Conservation (phyloP, 2,888 invertebrate genomes). For the Melanophora roralis region DNA sequence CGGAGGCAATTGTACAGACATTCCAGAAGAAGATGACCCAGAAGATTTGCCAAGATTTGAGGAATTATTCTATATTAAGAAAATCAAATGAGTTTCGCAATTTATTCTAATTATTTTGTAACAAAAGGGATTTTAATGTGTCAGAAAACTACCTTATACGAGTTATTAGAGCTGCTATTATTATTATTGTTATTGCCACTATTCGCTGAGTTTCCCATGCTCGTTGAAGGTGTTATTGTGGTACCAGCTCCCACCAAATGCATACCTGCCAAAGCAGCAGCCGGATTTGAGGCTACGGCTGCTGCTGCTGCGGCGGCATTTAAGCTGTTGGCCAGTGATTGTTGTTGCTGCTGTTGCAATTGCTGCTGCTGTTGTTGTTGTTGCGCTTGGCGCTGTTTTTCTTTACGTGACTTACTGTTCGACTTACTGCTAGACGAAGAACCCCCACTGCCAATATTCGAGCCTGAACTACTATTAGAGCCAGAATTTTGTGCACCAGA, state of each 20-base stretch:
- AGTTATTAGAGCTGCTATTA: constrained; percentile 66
- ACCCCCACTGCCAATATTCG: constrained; percentile 69
- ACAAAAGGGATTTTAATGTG: neutral
- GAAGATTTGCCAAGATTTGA: constrained; percentile 74
- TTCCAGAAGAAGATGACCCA: constrained; percentile 66
- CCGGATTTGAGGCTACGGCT: constrained; percentile 73
- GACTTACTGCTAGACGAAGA: constrained; percentile 71
- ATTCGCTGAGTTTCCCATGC: constrained; percentile 65
- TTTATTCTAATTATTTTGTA: neutral
- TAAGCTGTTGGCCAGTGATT: constrained; percentile 73
- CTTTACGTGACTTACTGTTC: constrained; percentile 75
- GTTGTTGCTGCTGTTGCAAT: constrained; percentile 71
- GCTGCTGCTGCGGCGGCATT: constrained; percentile 74
- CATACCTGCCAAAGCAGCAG: constrained; percentile 73
- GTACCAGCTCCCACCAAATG: constrained; percentile 74
- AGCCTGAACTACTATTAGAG: constrained; percentile 67
- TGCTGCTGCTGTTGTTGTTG: constrained; percentile 72
- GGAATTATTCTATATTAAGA: constrained; percentile 69
- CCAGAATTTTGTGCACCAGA: constrained; percentile 64
- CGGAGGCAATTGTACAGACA: constrained; percentile 66
- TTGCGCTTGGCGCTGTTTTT: constrained; percentile 74
- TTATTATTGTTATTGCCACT: constrained; percentile 64
- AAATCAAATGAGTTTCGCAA: neutral
- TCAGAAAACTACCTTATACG: constrained; percentile 70
- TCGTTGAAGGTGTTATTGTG: constrained; percentile 72